phyloP scores from a whole-genome alignment of 2,888 invertebrate species.

The Lasioglossum malachurum region DNA sequence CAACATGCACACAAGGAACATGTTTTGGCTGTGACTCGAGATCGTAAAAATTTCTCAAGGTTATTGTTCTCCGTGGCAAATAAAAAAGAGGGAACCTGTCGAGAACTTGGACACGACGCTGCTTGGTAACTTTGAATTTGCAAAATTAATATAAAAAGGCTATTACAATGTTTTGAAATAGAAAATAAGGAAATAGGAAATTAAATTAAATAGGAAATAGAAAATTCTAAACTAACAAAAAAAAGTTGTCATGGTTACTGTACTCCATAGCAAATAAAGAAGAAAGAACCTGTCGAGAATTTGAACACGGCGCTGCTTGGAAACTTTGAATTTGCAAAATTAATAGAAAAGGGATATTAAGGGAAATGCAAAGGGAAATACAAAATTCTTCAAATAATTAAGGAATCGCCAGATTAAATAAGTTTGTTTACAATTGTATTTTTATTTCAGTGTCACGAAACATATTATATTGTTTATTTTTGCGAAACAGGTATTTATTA shows the following conservation, averaged over 20 bases:
- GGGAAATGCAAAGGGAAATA: too few species aligned
- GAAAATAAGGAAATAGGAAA: too few species aligned
- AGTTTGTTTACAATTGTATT: background rate
- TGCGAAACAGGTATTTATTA: background rate
- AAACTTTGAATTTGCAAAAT: too few species aligned
- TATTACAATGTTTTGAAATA: background rate
- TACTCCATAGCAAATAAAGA: too few species aligned
- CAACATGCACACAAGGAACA: conserved; percentile 24
- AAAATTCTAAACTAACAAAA: background rate
- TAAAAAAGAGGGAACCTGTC: background rate
- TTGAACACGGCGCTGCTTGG: too few species aligned
- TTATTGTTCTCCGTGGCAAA: conserved; percentile 17
- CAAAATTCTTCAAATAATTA: background rate
- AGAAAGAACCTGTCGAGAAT: too few species aligned
- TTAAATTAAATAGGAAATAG: too few species aligned
- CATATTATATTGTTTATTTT: background rate
- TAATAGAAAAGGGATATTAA: too few species aligned
- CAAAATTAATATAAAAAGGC: background rate
- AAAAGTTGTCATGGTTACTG: too few species aligned
- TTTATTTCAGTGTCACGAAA: background rate
- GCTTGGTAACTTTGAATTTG: background rate
- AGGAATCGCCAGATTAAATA: background rate
- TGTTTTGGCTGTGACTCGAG: conserved; percentile 14
- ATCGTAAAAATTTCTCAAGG: conserved; percentile 30
- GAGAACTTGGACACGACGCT: background rate